phyloP scores from a whole-genome alignment of 2,888 invertebrate genomes.

The Callosobruchus maculatus region DNA sequence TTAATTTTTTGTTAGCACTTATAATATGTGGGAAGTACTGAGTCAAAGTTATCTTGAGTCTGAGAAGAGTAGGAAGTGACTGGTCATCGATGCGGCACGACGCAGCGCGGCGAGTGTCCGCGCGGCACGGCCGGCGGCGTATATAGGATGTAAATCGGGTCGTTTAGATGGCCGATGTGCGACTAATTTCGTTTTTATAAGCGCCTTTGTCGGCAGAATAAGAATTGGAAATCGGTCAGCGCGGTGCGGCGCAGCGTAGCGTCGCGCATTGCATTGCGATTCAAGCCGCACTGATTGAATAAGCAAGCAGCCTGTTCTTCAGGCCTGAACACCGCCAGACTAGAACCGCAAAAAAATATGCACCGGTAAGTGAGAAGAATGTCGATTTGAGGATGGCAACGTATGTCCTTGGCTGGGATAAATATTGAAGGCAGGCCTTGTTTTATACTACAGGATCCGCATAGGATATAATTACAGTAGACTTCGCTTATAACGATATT shows the following conservation, averaged over 20 bases:
- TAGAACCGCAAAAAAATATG: background rate
- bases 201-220: background rate
- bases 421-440: too few species aligned
- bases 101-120: background rate
- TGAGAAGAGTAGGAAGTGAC: background rate
- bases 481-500: too few species aligned
- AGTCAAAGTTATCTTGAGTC: too few species aligned
- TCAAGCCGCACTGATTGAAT: background rate
- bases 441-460: too few species aligned
- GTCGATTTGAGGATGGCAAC: background rate
- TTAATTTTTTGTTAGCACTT: too few species aligned
- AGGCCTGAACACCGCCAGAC: too few species aligned
- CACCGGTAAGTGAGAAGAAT: background rate
- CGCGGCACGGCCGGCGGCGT: background rate
- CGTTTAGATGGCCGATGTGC: background rate
- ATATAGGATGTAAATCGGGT: background rate
- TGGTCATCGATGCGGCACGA: background rate
- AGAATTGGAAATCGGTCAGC: background rate
- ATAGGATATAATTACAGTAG: too few species aligned
- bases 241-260: too few species aligned
- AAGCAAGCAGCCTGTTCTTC: background rate
- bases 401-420: background rate
- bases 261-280: background rate
- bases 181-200: background rate
- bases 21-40: too few species aligned